phyloP scores from a whole-genome alignment of 2,113 vertebrate species.

The Nerophis lumbriciformis region DNA sequence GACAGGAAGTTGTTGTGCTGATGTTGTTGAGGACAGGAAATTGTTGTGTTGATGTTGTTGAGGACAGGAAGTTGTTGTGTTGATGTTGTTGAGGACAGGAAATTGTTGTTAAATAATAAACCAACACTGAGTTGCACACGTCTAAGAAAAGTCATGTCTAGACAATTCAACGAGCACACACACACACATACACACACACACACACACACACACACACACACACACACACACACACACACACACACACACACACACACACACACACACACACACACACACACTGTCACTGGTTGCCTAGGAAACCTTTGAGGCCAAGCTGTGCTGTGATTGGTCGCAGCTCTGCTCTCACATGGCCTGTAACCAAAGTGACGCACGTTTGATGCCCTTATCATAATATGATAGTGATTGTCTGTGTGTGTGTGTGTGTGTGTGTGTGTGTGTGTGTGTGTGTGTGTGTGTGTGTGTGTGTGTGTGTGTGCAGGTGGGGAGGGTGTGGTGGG shows the following conservation, averaged over 20 bases:
- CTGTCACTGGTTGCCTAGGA: constrained; percentile 29
- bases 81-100: no score
- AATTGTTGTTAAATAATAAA: no score
- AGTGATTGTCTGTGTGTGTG: background rate
- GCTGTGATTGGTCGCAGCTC: constrained; percentile 46
- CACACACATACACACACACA: background rate
- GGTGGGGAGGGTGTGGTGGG: constrained; percentile 82
- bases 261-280: constrained; percentile 5
- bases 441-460: constrained; percentile 4
- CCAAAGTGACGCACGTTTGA: constrained; percentile 11
- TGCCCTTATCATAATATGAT: background rate
- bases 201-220: constrained; percentile 6
- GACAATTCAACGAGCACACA: no score
- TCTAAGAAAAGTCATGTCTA: background rate
- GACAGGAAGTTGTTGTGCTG: no score
- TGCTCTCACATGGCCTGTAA: constrained; percentile 12
- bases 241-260: background rate
- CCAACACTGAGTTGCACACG: no score
- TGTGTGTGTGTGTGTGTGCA: constrained; percentile 44
- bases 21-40: no score
- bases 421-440: constrained; percentile 20
- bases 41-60: no score
- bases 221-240: background rate
- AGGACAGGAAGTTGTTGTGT: no score
- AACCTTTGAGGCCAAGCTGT: constrained; percentile 43